phyloP scores from a whole-genome alignment of 2,797 vertebrate genomes.

The Cuniculus paca region DNA sequence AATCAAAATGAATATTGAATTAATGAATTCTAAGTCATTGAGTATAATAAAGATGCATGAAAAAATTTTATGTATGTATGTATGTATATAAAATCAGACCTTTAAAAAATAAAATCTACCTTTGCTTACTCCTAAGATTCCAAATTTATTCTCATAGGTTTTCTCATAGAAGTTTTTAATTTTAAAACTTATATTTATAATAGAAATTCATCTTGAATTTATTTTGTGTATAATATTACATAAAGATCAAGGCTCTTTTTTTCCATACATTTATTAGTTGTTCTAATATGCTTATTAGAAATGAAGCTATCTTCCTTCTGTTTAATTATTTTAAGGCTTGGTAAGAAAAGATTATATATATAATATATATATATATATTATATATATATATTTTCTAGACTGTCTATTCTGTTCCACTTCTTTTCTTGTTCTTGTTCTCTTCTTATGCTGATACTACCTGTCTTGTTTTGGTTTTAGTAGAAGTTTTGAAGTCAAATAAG shows the following conservation, averaged over 20 bases:
- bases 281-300: background rate
- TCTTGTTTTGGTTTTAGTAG: background rate
- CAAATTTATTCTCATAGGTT: background rate
- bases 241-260: background rate
- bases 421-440: background rate
- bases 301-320: background rate
- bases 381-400: background rate
- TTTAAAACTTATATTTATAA: slow-evolving; percentile 31
- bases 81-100: background rate
- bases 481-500: slow-evolving; percentile 21
- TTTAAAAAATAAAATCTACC: background rate
- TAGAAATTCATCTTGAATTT: background rate
- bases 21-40: slow-evolving; percentile 20
- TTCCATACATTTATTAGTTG: background rate
- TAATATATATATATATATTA: no score
- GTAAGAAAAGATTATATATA: background rate
- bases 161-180: slow-evolving; percentile 28
- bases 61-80: background rate
- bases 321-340: background rate
- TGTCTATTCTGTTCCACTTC: background rate
- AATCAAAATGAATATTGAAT: background rate
- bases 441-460: background rate
- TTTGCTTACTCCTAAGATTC: background rate
- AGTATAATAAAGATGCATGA: background rate
- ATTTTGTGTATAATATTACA: slow-evolving; percentile 16